Evolutionary conservation across 2,113 vertebrate genomes (phyloP), one percentile per base, ranked within the genome.

Genomic region (Empidonax alnorum): DNA sequence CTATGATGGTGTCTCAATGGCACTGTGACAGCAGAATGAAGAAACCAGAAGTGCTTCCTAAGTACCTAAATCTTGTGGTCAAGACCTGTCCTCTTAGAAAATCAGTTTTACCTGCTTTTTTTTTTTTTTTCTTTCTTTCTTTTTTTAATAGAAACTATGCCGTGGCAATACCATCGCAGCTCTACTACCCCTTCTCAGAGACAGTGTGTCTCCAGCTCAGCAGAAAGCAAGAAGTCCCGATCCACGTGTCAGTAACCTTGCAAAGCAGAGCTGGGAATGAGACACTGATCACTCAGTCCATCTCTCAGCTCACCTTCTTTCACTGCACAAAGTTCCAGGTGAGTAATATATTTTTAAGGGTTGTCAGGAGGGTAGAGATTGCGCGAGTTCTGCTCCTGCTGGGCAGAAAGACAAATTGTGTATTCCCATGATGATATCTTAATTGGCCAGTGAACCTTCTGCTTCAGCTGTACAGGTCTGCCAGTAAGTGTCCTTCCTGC

Each of bases 251-350:
- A 1, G 90, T 97, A 59, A 95, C 74, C 24, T 79, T 97, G 81
- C 87, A 95, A 50, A 96, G 90, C 82, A 77, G 28, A 84, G 46
- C 85, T 69, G 65, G 84, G n/a, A 97, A 97, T 62, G 46, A 82
- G 42, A 97, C 87, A 53, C 56, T 97, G 47, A 86, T 97, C 55
- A 22, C 52, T 50, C 82, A 73, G 59, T 71, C 77, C 33, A 9
- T 87, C 68, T 94, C 84, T 80, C 91, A 91, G 80, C 25, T 82
- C 47, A 72, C 41, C 24, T 93, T 87, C 49, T 96, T 96, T 58
- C 77, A 87, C 7, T 97, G 96, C 67, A 65, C 69, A 61, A 93
- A 35, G 16, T 97, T 97, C 52, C 96, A 97, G 94, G 96, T 97
- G 39, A 89, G 93, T 6, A 87, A 72, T 5, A 27, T 66, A 4